phyloP scores from a whole-genome alignment of 2,888 invertebrate genomes.

The Oxycera nigricornis region DNA sequence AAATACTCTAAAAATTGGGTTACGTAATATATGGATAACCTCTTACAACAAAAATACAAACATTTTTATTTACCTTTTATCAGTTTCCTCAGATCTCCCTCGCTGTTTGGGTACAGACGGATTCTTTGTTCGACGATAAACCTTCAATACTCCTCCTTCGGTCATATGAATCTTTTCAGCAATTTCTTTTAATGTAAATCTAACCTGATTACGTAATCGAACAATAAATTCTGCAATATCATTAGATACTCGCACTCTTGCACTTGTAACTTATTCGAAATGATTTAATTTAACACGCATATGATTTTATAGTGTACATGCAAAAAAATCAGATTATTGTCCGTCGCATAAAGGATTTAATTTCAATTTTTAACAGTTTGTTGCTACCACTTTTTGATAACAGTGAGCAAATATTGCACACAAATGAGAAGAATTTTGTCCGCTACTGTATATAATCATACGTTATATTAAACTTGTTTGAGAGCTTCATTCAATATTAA shows the following conservation, averaged over 20 bases:
- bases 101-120: not conserved
- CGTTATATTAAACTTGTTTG: too few relatives aligned
- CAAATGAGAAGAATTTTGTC: not conserved
- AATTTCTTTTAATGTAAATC: constrained; percentile 3
- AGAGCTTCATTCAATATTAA: too few relatives aligned
- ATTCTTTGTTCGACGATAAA: not conserved
- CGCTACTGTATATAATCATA: not conserved
- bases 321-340: not conserved
- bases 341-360: not conserved
- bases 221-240: not conserved
- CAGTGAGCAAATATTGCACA: not conserved
- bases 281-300: not conserved
- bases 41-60: too few relatives aligned
- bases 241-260: not conserved
- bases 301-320: not conserved
- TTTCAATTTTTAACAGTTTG: too few relatives aligned
- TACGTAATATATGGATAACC: too few relatives aligned
- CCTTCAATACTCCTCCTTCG: not conserved
- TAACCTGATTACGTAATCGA: not conserved
- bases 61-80: too few relatives aligned
- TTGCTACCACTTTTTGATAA: too few relatives aligned
- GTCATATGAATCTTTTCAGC: not conserved
- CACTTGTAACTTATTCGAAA: not conserved
- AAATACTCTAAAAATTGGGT: too few relatives aligned
- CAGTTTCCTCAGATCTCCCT: not conserved